Conservation (phyloP, 2,113 vertebrate species). For the Oryctolagus cuniculus region DNA sequence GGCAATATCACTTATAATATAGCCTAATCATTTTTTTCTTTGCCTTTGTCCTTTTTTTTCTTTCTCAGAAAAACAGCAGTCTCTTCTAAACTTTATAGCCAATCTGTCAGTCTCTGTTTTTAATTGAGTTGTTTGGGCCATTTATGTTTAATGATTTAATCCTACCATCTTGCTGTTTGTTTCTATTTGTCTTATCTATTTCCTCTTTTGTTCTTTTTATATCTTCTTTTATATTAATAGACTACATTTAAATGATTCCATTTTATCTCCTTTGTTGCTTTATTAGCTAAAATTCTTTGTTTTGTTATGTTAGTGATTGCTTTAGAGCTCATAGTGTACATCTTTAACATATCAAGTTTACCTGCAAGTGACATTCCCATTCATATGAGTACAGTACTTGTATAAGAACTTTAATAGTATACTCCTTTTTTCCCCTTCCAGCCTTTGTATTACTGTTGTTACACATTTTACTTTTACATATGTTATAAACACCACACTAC, state of each 20-base stretch:
- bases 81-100: background rate
- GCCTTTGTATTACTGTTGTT: background rate
- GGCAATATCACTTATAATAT: background rate
- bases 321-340: slow-evolving; percentile 1
- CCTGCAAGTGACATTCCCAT: background rate
- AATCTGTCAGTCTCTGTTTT: background rate
- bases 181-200: background rate
- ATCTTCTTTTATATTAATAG: background rate
- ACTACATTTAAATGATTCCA: slow-evolving; percentile 12
- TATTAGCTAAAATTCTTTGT: background rate
- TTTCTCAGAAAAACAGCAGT: background rate
- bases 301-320: background rate
- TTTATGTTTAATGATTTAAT: background rate
- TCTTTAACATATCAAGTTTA: background rate
- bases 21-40: background rate
- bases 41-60: background rate
- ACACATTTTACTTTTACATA: background rate
- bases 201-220: background rate
- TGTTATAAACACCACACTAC: background rate
- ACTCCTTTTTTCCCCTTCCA: background rate
- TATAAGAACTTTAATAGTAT: background rate
- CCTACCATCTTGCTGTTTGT: background rate
- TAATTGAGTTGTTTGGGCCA: background rate
- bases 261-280: slow-evolving; percentile 9
- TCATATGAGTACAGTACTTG: background rate